These are phyloP conservation scores for Zygaena filipendulae DNA, from an alignment of 2,888 invertebrate species.

Conservation along the genomic window DNA sequence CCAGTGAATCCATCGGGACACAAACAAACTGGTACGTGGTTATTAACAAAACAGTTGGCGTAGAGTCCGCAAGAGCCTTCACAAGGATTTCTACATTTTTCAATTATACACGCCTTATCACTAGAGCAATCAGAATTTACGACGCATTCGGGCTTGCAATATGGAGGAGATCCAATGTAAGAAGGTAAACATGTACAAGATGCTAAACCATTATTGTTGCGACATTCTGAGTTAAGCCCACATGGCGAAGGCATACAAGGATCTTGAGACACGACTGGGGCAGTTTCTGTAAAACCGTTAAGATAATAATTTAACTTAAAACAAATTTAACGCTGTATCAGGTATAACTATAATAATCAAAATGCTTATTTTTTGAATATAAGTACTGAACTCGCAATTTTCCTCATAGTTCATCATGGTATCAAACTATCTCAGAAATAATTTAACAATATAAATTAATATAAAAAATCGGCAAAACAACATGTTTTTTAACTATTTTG, in stretches of 20 bases:
- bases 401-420: too few relatives aligned
- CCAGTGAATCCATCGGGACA: slow-evolving; percentile 75
- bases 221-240: slow-evolving; percentile 78
- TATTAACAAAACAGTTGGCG: slow-evolving; percentile 74
- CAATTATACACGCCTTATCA: slow-evolving; percentile 73
- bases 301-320: slow-evolving; percentile 9
- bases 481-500: too few relatives aligned
- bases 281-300: slow-evolving; percentile 31
- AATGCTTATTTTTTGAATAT: neutral
- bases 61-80: slow-evolving; percentile 75
- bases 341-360: neutral
- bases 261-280: slow-evolving; percentile 40
- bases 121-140: slow-evolving; percentile 73
- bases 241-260: slow-evolving; percentile 82
- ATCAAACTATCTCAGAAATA: too few relatives aligned
- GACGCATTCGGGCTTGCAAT: slow-evolving; percentile 74
- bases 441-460: too few relatives aligned
- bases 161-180: slow-evolving; percentile 73
- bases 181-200: slow-evolving; percentile 77
- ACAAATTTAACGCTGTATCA: neutral
- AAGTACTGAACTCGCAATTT: too few relatives aligned
- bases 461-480: too few relatives aligned
- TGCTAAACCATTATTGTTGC: slow-evolving; percentile 74
- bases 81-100: slow-evolving; percentile 77
- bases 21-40: slow-evolving; percentile 78